These are phyloP conservation scores for Stegastes partitus DNA, from an alignment of 2,113 vertebrate genomes.

Conservation along the genomic window DNA sequence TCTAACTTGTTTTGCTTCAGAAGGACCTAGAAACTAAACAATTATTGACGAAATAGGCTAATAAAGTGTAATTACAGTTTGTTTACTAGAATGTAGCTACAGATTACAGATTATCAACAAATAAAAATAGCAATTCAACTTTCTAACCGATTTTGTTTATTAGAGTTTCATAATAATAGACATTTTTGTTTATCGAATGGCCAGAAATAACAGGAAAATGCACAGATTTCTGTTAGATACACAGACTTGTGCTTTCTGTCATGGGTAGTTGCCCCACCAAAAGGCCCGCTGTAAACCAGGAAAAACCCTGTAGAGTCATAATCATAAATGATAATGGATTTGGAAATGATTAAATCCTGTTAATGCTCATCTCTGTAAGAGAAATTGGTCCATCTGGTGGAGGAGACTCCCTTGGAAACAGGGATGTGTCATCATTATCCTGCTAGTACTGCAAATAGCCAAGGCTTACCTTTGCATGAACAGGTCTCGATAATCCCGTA, in stretches of 20 bases:
- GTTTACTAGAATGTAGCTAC: neutral
- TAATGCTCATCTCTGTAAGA: neutral
- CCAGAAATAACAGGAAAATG: too few relatives aligned
- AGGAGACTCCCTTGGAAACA: slow-evolving; percentile 42
- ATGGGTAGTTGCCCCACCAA: too few relatives aligned
- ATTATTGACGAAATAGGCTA: neutral
- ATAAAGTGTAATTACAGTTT: neutral
- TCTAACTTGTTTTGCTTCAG: neutral
- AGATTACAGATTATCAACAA: neutral
- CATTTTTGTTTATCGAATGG: too few relatives aligned
- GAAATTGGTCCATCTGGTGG: slow-evolving; percentile 15
- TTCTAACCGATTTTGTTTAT: too few relatives aligned
- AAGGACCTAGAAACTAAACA: neutral
- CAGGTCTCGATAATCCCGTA: slow-evolving; percentile 73
- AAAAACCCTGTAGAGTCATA: too few relatives aligned
- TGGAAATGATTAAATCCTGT: slow-evolving; percentile 2
- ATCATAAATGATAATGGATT: neutral
- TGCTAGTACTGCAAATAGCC: slow-evolving; percentile 77
- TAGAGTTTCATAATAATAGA: too few relatives aligned
- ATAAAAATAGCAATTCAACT: too few relatives aligned
- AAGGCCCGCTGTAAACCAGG: too few relatives aligned
- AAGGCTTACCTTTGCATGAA: slow-evolving; percentile 77
- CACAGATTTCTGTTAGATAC: too few relatives aligned
- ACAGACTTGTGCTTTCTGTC: too few relatives aligned
- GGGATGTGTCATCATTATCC: slow-evolving; percentile 71